Base-by-base conservation (phyloP, 2,113 vertebrate species). In the Camelus dromedarius region DNA sequence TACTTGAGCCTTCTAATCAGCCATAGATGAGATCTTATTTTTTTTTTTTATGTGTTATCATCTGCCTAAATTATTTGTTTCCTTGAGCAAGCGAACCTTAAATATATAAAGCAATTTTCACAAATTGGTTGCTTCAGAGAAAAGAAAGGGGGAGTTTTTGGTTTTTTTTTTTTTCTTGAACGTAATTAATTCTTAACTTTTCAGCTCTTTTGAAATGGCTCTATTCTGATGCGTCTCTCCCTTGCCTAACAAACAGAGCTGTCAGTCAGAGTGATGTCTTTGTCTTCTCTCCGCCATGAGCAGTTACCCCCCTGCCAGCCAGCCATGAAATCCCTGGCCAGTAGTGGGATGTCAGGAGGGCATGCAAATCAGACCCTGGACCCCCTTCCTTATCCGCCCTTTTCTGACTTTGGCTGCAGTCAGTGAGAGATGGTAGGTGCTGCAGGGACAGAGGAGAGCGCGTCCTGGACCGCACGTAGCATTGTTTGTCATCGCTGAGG, bases 141-240 rank as follows among this genome's bases (percentile, higher is more conserved):
- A 96, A 94, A 93, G 76, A 70, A 92, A 62, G 69, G 10, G 14
- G 24, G 8, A 48, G 9, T 26, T 67, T 35, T 35, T 35, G 35
- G 35, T 35, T 35, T 35, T 4, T 42, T 42, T 42, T 93, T 93
- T 77, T 72, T 83, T 13, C 69, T 70, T 48, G 32, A 83, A 54
- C 3, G 7, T 75, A 75, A 96, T 95, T 95, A 84, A 76, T 62
- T 95, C 87, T 95, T 96, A 94, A 94, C 69, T 94, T 89, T 64
- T 93, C 35, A 67, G 62, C 80, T 75, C 77, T 83, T 79, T 64
- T 46, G 50, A 90, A 85, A 83, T 46, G 24, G 22, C 60, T 92
- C 4, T 86, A 77, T 56, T 93, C 64, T 69, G 32, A 75, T 42
- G 38, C 81, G 81, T 82, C 67, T 77, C 83, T 60, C 28, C 66